These are phyloP conservation scores for Copidosoma floridanum DNA, from an alignment of 1,140 invertebrate genomes.

Conservation along the genomic window DNA sequence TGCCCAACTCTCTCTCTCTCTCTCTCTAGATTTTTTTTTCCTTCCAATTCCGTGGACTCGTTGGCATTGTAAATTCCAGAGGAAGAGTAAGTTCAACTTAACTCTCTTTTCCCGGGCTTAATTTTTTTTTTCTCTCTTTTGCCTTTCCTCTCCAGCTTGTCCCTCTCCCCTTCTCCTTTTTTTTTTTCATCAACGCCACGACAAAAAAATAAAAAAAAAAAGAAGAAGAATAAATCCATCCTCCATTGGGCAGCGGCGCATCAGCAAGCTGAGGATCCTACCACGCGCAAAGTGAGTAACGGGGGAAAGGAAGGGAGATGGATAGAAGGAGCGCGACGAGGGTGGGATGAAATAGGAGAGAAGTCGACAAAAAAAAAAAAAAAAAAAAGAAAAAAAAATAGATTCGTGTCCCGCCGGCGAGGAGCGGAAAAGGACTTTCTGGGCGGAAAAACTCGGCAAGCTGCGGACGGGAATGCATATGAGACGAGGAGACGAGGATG, in stretches of 20 bases:
- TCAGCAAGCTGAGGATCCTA: too few relatives aligned
- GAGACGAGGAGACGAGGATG: background rate
- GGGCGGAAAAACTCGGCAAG: background rate
- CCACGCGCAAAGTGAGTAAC: too few relatives aligned
- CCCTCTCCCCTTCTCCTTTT: background rate
- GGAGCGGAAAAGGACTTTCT: slow-evolving; percentile 1
- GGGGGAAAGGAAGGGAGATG: too few relatives aligned
- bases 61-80: slow-evolving; percentile 8
- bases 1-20: background rate
- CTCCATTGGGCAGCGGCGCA: too few relatives aligned
- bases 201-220: background rate
- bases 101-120: background rate
- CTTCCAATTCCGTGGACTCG: background rate
- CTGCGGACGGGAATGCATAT: background rate
- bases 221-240: background rate
- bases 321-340: background rate
- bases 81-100: background rate
- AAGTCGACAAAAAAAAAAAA: background rate
- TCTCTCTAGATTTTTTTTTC: background rate
- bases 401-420: background rate
- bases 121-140: too few relatives aligned
- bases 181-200: background rate
- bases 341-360: background rate
- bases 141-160: too few relatives aligned
- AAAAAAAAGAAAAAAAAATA: background rate